A percentile compares a stretch with the other conserved stretches of the same genome.
These are phyloP conservation scores for Meta bourneti DNA, from an alignment of 2,888 invertebrate genomes.

Conservation along the genomic window DNA sequence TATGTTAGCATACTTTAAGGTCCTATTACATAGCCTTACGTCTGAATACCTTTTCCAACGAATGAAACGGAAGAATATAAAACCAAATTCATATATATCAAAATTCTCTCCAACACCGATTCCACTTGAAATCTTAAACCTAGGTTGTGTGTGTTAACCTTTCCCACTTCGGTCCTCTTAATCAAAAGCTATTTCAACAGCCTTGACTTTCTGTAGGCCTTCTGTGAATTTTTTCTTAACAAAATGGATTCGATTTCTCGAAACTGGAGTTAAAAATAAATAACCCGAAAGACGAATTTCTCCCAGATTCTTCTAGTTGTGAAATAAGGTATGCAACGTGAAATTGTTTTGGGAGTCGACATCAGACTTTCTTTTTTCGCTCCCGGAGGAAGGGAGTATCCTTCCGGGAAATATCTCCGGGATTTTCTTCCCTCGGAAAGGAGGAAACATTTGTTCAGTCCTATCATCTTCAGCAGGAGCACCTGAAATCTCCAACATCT, in stretches of 20 bases:
- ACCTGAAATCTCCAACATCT: slow-evolving; percentile 28
- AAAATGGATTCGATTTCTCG: neutral
- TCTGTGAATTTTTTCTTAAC: neutral
- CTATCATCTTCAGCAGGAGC: slow-evolving; percentile 10
- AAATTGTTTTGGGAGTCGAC: slow-evolving; percentile 47
- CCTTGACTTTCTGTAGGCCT: neutral
- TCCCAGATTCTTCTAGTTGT: neutral
- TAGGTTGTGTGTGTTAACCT: neutral
- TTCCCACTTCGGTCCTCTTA: neutral
- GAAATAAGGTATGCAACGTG: slow-evolving; percentile 16
- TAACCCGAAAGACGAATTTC: slow-evolving; percentile 5
- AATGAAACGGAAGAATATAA: no score
- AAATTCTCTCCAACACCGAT: neutral
- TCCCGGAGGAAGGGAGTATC: neutral
- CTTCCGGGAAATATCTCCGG: neutral
- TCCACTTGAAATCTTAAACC: neutral
- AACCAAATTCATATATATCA: no score
- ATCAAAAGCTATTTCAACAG: neutral
- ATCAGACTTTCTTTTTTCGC: neutral
- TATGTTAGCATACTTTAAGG: no score
- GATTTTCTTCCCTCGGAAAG: slow-evolving; percentile 9
- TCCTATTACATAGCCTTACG: no score
- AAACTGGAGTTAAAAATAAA: neutral
- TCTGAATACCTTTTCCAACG: no score
- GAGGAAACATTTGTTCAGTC: slow-evolving; percentile 26